A percentile compares a stretch with the other conserved stretches of the same genome.
These are phyloP conservation scores for Echinops telfairi DNA, from an alignment of 2,113 vertebrate genomes.

Conservation along the genomic window DNA sequence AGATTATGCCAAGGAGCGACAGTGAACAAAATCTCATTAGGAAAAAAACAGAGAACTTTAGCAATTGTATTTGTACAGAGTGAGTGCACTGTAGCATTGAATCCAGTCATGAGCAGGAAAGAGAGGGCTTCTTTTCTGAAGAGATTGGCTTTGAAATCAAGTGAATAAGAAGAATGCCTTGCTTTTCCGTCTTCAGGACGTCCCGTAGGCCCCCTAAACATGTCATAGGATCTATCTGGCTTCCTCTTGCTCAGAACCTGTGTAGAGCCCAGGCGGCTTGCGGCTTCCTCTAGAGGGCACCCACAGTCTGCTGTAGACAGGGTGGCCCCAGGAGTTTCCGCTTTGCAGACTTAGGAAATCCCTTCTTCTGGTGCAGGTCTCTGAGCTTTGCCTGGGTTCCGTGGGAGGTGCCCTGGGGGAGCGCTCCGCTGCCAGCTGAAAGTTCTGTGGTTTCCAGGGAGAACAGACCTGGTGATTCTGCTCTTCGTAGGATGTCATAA, in stretches of 20 bases:
- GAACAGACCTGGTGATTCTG: background rate
- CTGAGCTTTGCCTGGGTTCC: background rate
- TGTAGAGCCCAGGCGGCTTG: background rate
- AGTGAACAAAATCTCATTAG: slow-evolving; percentile 46
- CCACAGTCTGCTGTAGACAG: background rate
- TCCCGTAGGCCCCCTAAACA: background rate
- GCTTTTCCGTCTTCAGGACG: background rate
- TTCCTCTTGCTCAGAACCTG: background rate
- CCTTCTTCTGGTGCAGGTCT: too few relatives aligned
- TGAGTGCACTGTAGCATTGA: background rate
- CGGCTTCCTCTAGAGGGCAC: slow-evolving; percentile 46
- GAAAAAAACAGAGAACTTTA: slow-evolving; percentile 13
- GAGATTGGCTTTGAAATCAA: background rate
- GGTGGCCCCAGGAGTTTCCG: background rate
- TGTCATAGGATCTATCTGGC: background rate
- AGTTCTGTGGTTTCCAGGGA: background rate
- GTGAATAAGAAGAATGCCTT: background rate
- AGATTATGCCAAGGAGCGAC: background rate
- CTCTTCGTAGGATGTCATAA: background rate
- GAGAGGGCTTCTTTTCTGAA: background rate
- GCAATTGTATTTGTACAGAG: slow-evolving; percentile 41
- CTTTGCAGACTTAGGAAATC: background rate
- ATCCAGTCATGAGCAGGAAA: slow-evolving; percentile 29
- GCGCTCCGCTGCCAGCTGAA: background rate
- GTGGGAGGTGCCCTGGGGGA: background rate